phyloP scores from a whole-genome alignment of 2,797 vertebrate species.

The Siniperca obscura region DNA sequence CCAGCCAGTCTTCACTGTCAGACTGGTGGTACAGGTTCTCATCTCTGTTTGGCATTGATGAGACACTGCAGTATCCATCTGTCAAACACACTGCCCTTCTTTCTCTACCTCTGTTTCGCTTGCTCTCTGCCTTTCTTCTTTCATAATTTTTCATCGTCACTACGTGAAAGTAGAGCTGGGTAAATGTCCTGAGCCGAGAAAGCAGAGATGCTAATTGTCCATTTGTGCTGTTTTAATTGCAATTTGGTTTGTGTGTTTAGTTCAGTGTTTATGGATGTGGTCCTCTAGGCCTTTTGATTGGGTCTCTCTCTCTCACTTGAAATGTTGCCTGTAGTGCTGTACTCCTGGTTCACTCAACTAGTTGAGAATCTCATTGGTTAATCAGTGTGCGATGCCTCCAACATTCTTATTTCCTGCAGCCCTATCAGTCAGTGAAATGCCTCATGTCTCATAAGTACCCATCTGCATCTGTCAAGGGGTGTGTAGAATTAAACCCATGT shows the following conservation, averaged over 20 bases:
- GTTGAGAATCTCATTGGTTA: slow-evolving; percentile 76
- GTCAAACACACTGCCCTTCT: slow-evolving; percentile 76
- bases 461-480: slow-evolving; percentile 83
- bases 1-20: slow-evolving; percentile 77
- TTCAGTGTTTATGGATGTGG: slow-evolving; percentile 52
- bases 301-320: slow-evolving; percentile 55
- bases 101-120: slow-evolving; percentile 38
- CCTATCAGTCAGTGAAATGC: slow-evolving; percentile 81
- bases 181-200: slow-evolving; percentile 26
- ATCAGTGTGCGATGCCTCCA: slow-evolving; percentile 69
- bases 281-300: slow-evolving; percentile 58
- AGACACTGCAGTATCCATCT: slow-evolving; percentile 82
- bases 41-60: slow-evolving; percentile 78
- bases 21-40: slow-evolving; percentile 76
- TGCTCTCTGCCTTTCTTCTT: slow-evolving; percentile 38
- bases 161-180: slow-evolving; percentile 36
- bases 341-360: slow-evolving; percentile 56
- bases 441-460: slow-evolving; percentile 81
- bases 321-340: slow-evolving; percentile 58
- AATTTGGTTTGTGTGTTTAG: slow-evolving; percentile 51
- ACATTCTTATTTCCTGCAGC: slow-evolving; percentile 74
- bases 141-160: slow-evolving; percentile 24
- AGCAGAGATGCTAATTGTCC: slow-evolving; percentile 46
- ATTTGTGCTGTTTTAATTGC: slow-evolving; percentile 59
- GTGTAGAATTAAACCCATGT: slow-evolving; percentile 82